These are phyloP conservation scores for Bambusicola thoracicus DNA, from an alignment of 2,113 vertebrate genomes.

Conservation along the genomic window DNA sequence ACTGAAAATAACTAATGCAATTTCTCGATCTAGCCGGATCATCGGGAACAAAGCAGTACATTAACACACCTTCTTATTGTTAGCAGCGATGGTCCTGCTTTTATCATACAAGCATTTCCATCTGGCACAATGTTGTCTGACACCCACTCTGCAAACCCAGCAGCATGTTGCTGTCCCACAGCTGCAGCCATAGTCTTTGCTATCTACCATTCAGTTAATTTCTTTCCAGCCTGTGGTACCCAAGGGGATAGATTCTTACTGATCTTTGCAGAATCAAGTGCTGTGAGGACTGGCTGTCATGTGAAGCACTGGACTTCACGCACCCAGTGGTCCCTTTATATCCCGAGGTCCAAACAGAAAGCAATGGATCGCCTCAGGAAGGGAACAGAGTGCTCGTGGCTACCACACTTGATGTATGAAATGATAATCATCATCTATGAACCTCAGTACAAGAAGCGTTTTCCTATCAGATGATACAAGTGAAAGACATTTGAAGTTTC, in stretches of 20 bases:
- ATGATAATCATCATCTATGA: not conserved
- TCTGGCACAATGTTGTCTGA: not conserved
- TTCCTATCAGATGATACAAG: not conserved
- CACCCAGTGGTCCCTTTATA: not conserved
- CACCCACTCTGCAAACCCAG: not conserved
- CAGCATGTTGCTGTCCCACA: rapidly evolving
- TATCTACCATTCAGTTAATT: not conserved
- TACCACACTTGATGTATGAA: not conserved
- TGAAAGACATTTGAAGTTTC: not conserved
- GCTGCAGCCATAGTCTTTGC: not conserved
- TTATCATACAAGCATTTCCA: not conserved
- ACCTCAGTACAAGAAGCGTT: not conserved
- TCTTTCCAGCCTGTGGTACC: not conserved
- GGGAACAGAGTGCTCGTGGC: not conserved
- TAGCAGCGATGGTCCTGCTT: not conserved
- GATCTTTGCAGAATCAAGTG: not conserved
- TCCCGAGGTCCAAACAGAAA: not conserved
- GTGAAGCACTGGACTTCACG: not conserved
- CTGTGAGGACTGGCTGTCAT: not conserved
- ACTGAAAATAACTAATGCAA: not conserved
- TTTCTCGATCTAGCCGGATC: not conserved
- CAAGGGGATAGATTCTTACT: not conserved
- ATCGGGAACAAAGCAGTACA: not conserved
- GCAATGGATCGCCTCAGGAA: not conserved
- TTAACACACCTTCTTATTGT: not conserved